Evolutionary conservation across 2,797 vertebrate genomes (phyloP).

Genomic region (Morus bassanus): DNA sequence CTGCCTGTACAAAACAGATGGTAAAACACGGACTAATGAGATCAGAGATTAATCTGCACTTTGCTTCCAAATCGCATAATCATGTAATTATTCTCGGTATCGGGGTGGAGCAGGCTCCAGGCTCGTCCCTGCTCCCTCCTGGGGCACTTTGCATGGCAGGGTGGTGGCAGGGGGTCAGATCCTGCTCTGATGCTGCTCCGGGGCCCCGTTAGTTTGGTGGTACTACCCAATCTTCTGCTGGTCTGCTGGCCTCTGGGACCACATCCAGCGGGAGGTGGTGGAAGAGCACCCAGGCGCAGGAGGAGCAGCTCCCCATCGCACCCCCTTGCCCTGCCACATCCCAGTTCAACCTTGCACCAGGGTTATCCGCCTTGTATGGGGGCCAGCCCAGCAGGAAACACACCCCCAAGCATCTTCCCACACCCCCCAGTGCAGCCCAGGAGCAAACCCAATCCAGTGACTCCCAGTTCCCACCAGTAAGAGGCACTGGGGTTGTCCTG

Average conservation of each 20-base stretch:
- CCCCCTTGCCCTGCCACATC: background rate
- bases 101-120: background rate
- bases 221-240: accelerated
- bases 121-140: background rate
- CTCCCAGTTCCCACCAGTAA: background rate
- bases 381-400: background rate
- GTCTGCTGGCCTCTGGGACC: accelerated
- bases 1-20: constrained; percentile 37
- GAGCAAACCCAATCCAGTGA: background rate
- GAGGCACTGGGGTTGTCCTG: background rate
- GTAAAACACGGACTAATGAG: constrained; percentile 21
- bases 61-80: constrained; percentile 48
- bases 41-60: constrained; percentile 58
- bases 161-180: background rate
- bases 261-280: background rate
- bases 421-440: background rate
- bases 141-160: background rate
- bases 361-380: accelerated
- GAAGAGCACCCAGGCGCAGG: accelerated
- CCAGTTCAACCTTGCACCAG: accelerated
- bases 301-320: background rate
- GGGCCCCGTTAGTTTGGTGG: accelerated
- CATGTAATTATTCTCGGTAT: constrained; percentile 26
- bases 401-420: background rate
- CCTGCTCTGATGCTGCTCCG: background rate